Evolutionary conservation across 1,140 invertebrate genomes (phyloP), one percentile per base, ranked within the genome.

Genomic region (Drosophila rufa): DNA sequence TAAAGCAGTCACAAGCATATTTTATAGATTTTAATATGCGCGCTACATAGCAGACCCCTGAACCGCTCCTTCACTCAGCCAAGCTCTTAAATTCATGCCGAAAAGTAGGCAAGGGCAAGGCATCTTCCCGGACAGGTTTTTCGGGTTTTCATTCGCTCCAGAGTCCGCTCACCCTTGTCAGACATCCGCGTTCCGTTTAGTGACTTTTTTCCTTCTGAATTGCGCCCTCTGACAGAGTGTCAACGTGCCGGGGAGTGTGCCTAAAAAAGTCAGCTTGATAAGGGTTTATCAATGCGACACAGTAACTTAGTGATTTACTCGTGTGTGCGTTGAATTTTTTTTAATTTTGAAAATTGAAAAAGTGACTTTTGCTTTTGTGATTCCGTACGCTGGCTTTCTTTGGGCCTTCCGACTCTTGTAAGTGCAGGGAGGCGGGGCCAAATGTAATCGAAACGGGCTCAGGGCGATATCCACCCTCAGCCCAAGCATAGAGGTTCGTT

Each of bases 1-100:
- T 90, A 90, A 90, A 91, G 75, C 79, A 90, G 82, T 91, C 85
- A 76, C 68, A 80, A 85, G 85, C 85, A 90, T 91, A 91, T 90
- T 90, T 90, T 90, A 90, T 90, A 90, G 85, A 90, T 90, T 90
- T 90, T 90, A 90, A 90, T 90, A 90, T 90, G 85, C 86, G 86
- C 56, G 81, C 78, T 68, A 79, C 85, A 91, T 85, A 84, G 70
- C 81, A 79, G 45, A 15, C n/a, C 51, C 59, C 27, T 19, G n/a
- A 17, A 36, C 25, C 38, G 33, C 14, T 4, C n/a, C 58, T 43
- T 43, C 27, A 22, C 14, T 14, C 22, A 43, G 27, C 50, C 56
- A 55, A 56, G 68, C 75, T 90, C 81, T 90, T 85, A 90, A 90
- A 85, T 85, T 90, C 82, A 84, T 73, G 78, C 82, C 83, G 40